These are phyloP conservation scores for Pyrrhosoma nymphula DNA, from an alignment of 2,888 invertebrate genomes.

Conservation along the genomic window DNA sequence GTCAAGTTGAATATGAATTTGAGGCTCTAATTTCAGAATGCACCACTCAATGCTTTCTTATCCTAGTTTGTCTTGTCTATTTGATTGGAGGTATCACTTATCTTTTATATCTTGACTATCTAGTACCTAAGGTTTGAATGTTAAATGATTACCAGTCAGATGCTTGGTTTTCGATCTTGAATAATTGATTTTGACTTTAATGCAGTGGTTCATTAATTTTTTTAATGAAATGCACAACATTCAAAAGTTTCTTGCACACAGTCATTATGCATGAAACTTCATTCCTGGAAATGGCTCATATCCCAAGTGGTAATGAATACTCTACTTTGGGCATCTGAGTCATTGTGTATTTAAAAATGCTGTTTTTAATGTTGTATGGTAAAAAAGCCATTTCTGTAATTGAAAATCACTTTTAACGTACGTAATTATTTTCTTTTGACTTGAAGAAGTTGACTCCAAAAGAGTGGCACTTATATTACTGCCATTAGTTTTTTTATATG, in stretches of 20 bases:
- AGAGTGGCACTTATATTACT: slow-evolving; percentile 38
- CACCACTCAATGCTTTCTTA: not conserved
- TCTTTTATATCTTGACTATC: not conserved
- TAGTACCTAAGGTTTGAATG: not conserved
- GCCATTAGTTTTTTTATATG: slow-evolving; percentile 43
- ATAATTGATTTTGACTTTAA: not conserved
- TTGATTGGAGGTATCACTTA: not conserved
- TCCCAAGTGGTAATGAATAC: not conserved
- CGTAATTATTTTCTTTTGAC: not conserved
- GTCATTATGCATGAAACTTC: slow-evolving; percentile 34
- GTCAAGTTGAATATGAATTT: not conserved
- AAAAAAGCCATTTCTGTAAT: not conserved
- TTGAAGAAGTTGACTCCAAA: not conserved
- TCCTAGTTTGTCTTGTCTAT: not conserved
- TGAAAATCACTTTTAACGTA: not conserved
- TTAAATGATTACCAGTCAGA: not conserved
- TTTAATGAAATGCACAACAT: not conserved
- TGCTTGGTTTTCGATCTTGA: not conserved
- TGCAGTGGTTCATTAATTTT: not conserved
- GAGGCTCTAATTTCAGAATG: not conserved
- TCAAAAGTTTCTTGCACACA: slow-evolving; percentile 16
- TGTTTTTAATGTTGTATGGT: not conserved
- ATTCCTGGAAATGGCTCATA: not conserved
- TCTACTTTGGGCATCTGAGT: not conserved
- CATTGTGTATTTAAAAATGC: not conserved